A percentile compares a stretch with the other conserved stretches of the same genome.
Conservation (phyloP, 2,888 invertebrate species). For the Perithous albicinctus region DNA sequence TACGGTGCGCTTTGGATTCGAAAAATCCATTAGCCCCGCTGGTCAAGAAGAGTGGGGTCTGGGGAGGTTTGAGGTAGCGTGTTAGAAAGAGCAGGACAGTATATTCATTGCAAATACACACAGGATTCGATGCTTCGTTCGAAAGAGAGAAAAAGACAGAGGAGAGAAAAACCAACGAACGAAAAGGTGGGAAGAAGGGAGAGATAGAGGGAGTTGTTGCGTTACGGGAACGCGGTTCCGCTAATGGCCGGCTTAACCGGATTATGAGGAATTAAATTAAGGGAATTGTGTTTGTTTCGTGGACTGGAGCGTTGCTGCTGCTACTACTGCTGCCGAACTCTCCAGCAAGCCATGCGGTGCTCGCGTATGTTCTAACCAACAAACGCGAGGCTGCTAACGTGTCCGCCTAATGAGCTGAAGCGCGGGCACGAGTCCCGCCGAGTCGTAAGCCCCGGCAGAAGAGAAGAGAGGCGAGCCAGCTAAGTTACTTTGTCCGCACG, state of each 20-base stretch:
- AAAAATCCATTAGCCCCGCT: conserved; percentile 81
- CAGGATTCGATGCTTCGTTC: conserved; percentile 16
- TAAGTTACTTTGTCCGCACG: conserved; percentile 24
- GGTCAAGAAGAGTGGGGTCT: conserved; percentile 61
- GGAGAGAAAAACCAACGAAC: conserved; percentile 42
- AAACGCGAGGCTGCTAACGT: conserved; percentile 59
- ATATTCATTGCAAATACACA: conserved; percentile 46
- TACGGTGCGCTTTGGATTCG: conserved; percentile 77
- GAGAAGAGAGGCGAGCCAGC: conserved; percentile 6
- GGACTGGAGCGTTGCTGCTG: conserved; percentile 40
- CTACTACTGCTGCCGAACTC: conserved; percentile 2
- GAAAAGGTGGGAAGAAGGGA: conserved; percentile 26
- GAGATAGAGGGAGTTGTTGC: conserved; percentile 58
- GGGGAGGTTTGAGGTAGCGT: conserved; percentile 22
- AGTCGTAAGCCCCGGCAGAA: conserved; percentile 7
- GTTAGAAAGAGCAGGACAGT: conserved; percentile 33
- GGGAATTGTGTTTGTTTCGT: conserved; percentile 78
- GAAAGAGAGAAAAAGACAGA: conserved; percentile 7
- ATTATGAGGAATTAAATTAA: conserved; percentile 81
- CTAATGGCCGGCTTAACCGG: conserved; percentile 80
- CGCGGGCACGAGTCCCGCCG: conserved; percentile 23
- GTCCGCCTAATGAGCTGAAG: conserved; percentile 73
- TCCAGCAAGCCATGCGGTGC: background rate
- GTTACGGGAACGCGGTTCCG: conserved; percentile 68
- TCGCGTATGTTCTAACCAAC: conserved; percentile 48